Evolutionary conservation across 1,140 invertebrate genomes (phyloP), one percentile per base, ranked within the genome.

Genomic region (Dufourea novaeangliae): DNA sequence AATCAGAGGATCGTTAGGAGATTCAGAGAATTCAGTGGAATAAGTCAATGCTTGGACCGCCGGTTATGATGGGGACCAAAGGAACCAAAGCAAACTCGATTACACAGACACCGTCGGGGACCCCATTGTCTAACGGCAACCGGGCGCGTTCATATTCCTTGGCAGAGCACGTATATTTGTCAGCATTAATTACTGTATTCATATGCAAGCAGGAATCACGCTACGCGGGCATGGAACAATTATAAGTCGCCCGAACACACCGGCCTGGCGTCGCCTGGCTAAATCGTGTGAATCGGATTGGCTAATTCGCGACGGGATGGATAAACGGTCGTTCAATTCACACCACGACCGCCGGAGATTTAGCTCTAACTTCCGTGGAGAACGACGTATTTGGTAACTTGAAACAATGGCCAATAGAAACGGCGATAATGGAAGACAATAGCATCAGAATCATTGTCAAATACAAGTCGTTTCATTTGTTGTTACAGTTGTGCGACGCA

Each of bases 101-200:
- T 67, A 56, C 12, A 37, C 20, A 3, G 39, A 10, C 14, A 7
- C 63, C 25, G 29, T 17, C 7, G 2, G 4, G 4, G 29, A 17
- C 22, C n/a, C n/a, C 14, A 27, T 39, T 56, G 10, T 8, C 20
- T 20, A n/a, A 17, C 14, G 12, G 8, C 20, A 39, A 6, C 29
- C 11, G 46, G 8, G 20, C n/a, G 17, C 22, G 14, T 34, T 14
- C 20, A 7, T 39, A 34, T 73, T 63, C 34, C 61, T 56, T 37
- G 44, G 17, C n/a, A 5, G 44, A 63, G 10, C 6, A 25, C 46
- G 44, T 52, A 56, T 34, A 64, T 66, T 73, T 73, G 71, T 41
- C 46, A 29, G 12, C 71, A 10, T 64, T 73, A 73, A 73, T 73
- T 73, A 46, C 39, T 25, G 56, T 22, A 56, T 63, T 73, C 34